Base-by-base conservation (phyloP, 2,888 invertebrate species). In the Lepidonotus clava region DNA sequence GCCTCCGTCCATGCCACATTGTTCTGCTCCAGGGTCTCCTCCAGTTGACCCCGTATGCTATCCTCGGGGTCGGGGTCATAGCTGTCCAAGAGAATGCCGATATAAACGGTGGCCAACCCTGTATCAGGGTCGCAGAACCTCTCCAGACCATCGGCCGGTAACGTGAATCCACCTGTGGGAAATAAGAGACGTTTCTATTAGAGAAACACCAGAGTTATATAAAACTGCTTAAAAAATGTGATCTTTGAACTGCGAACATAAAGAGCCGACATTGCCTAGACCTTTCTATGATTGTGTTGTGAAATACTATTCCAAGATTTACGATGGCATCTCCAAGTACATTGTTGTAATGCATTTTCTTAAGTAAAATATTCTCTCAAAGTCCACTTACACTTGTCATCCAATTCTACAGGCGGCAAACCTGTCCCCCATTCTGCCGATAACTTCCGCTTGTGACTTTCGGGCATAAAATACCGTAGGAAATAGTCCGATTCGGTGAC, bases 61-160 rank as follows among this genome's bases (percentile, higher is more conserved):
- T 80, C 80, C 28, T 46, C 80, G 1, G 80, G 80, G 80, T 80
- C 51, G 1, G 80, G 80, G 32, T 80, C 80, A 24, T 80, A 80
- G 18, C 80, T 80, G 80, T 80, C 80, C 41, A 80, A 34, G 21
- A 24, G n/a, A 4, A 80, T 24, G 11, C 80, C 80, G 1, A 80
- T 14, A 34, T 80, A 80, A 14, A 80, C 80, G 18, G 80, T 46
- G 46, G 80, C 80, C 80, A 80, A 0, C 2, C 80, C 80, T 32
- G 80, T 80, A 2, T 1, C 32, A 24, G 80, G 46, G 80, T 41
- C 41, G 28, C 80, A 80, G 51, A 80, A 80, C 32, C 80, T 18
- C 32, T 80, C 80, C 51, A 80, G 32, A 18, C 80, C 80, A 14
- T 80, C 32, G 18, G 80, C 28, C 14, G 80, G 80, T 8, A 80